A percentile compares a stretch with the other conserved stretches of the same genome.
Evolutionary conservation across 2,113 vertebrate genomes (phyloP).

Genomic region (Cyprinus carpio): DNA sequence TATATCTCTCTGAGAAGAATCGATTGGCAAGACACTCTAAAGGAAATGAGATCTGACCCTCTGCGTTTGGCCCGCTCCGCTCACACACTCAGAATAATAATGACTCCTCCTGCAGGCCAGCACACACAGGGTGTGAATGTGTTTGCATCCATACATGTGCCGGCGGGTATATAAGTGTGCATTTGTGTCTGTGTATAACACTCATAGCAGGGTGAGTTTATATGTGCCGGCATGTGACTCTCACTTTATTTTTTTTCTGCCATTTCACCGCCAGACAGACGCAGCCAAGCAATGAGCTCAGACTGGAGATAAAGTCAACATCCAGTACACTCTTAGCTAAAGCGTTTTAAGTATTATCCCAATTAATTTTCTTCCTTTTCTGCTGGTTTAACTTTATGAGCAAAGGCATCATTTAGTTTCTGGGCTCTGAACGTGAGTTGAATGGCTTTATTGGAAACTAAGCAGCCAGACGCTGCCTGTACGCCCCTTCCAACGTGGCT

Average conservation of each 20-base stretch:
- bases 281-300: conserved; percentile 29
- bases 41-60: conserved; percentile 51
- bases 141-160: conserved; percentile 23
- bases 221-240: conserved; percentile 17
- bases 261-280: conserved; percentile 6
- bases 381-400: conserved; percentile 8
- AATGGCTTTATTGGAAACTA: conserved; percentile 24
- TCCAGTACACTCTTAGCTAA: conserved; percentile 23
- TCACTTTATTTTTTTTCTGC: conserved; percentile 9
- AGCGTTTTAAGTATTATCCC: conserved; percentile 38
- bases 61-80: conserved; percentile 32
- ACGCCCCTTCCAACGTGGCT: not conserved
- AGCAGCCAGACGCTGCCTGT: not conserved
- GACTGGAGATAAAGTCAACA: conserved; percentile 41
- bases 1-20: conserved; percentile 41
- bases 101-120: conserved; percentile 18
- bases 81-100: conserved; percentile 45
- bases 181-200: conserved; percentile 9
- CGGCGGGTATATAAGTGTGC: not conserved
- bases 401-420: conserved; percentile 38
- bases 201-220: not conserved
- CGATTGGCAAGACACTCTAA: conserved; percentile 44
- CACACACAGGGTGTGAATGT: conserved; percentile 9
- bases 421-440: conserved; percentile 25
- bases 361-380: conserved; percentile 23